Conservation (phyloP, 2,113 vertebrate genomes). For the Gorsachius goisagi region DNA sequence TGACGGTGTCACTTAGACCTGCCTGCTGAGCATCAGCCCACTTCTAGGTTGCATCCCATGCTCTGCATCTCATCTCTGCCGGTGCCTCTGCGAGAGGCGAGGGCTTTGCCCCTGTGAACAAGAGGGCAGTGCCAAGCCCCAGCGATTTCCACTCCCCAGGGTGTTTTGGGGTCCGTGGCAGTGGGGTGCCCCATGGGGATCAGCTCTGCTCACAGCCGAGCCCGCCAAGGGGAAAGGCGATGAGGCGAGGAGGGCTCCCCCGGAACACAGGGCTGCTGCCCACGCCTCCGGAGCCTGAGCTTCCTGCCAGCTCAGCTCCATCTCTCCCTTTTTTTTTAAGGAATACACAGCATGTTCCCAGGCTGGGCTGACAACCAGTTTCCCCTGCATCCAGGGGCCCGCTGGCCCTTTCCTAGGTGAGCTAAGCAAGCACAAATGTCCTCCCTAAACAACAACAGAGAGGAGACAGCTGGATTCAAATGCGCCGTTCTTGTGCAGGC, state of each 20-base stretch:
- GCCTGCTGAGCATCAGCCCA: not conserved
- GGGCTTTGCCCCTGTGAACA: not conserved
- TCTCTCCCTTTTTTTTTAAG: not conserved
- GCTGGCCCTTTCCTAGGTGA: constrained; percentile 28
- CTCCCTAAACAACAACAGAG: constrained; percentile 1
- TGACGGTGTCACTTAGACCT: not conserved
- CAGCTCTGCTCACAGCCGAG: not conserved
- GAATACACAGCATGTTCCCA: not conserved
- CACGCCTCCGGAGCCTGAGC: accelerated
- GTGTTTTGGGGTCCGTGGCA: not conserved
- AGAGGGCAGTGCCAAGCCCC: not conserved
- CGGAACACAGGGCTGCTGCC: not conserved
- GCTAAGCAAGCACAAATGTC: constrained; percentile 32
- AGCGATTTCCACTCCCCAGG: not conserved
- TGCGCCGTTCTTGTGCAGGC: not conserved
- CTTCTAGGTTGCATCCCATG: accelerated
- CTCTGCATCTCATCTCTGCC: not conserved
- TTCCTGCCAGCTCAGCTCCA: not conserved
- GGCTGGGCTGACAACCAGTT: not conserved
- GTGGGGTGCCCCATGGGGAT: accelerated
- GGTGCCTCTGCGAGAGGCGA: accelerated
- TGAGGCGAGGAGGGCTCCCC: accelerated
- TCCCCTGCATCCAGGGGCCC: not conserved
- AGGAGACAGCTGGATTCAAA: constrained; percentile 35
- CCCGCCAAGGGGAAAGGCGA: accelerated